These are phyloP conservation scores for Neofelis nebulosa DNA, from an alignment of 2,113 vertebrate species.

Conservation along the genomic window DNA sequence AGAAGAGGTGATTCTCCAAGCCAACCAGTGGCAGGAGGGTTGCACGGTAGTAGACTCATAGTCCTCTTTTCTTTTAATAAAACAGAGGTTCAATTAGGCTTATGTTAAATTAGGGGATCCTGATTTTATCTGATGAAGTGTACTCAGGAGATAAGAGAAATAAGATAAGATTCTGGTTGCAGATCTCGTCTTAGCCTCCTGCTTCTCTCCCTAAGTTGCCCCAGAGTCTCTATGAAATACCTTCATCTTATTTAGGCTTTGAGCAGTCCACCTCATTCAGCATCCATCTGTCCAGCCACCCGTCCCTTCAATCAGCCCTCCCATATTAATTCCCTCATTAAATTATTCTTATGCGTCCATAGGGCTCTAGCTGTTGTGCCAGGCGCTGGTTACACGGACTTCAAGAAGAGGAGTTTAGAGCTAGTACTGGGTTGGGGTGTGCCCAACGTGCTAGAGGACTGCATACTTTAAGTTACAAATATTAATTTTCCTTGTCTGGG, in stretches of 20 bases:
- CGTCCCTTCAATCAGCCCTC: not conserved
- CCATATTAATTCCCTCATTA: not conserved
- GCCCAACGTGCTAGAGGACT: fast-evolving
- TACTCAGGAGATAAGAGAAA: not conserved
- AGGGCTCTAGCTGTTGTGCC: not conserved
- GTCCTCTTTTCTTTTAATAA: constrained; percentile 7
- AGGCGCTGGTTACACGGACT: not conserved
- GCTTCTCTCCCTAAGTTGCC: not conserved
- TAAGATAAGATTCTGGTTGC: not conserved
- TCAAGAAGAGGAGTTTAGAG: not conserved
- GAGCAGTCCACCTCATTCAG: not conserved
- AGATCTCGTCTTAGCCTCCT: not conserved
- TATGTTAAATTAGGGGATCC: not conserved
- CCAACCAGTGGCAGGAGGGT: fast-evolving
- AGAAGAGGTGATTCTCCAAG: not conserved
- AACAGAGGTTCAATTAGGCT: constrained; percentile 1
- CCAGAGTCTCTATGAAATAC: not conserved
- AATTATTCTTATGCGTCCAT: not conserved
- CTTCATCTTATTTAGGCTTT: not conserved
- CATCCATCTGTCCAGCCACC: not conserved
- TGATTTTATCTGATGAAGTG: not conserved
- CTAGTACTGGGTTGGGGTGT: fast-evolving
- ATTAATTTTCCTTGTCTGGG: not conserved
- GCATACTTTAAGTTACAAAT: not conserved
- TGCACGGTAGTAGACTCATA: not conserved